phyloP scores from a whole-genome alignment of 2,113 vertebrate species.

The Guaruba guarouba region DNA sequence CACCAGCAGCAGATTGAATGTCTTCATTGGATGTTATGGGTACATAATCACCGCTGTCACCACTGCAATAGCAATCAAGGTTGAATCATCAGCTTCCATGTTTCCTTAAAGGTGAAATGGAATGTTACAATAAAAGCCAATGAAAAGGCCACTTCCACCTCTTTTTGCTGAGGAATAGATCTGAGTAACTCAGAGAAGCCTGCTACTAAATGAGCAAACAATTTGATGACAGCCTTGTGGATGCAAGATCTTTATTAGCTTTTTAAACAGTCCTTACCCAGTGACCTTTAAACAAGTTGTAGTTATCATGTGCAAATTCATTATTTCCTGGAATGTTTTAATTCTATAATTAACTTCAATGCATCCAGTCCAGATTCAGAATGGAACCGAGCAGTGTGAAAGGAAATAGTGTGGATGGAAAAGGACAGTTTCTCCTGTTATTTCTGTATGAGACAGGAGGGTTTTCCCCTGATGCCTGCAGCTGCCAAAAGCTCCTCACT shows the following conservation, averaged over 20 bases:
- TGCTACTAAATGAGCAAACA: background rate
- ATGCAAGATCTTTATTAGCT: conserved; percentile 16
- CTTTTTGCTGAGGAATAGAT: background rate
- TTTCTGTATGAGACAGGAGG: background rate
- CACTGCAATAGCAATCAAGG: background rate
- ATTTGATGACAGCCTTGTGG: background rate
- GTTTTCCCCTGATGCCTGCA: background rate
- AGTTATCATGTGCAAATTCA: background rate
- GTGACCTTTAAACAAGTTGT: conserved; percentile 19
- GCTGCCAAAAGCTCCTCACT: background rate
- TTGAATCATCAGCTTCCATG: background rate
- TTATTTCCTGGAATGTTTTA: conserved; percentile 50
- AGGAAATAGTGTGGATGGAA: rapidly evolving
- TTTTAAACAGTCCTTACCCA: background rate
- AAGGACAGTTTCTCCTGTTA: rapidly evolving
- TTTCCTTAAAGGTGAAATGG: background rate
- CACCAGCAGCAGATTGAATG: background rate
- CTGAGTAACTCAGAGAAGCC: background rate
- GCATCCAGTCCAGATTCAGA: background rate
- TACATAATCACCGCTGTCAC: background rate
- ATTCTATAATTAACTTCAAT: conserved; percentile 9
- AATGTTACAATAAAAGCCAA: background rate
- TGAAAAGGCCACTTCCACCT: background rate
- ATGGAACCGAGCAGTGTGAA: background rate
- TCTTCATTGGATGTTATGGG: background rate